A percentile compares a stretch with the other conserved stretches of the same genome.
phyloP scores from a whole-genome alignment of 1,140 invertebrate genomes.

The Dufourea novaeangliae region DNA sequence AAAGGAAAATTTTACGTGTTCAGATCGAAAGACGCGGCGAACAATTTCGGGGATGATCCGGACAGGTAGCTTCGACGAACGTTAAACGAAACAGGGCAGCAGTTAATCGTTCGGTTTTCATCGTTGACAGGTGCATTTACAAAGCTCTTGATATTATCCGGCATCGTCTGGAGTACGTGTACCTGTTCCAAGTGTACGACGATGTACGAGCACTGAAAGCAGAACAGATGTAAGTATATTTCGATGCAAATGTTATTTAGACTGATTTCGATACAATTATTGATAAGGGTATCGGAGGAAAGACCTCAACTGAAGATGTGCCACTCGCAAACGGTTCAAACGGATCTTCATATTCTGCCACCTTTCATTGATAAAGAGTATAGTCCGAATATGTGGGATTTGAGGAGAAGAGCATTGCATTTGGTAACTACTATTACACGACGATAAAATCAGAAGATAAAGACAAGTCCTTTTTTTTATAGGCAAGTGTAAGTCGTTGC shows the following conservation, averaged over 20 bases:
- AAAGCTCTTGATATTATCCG: conserved; percentile 82
- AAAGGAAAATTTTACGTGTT: conserved; percentile 83
- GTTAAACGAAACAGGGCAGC: conserved; percentile 1
- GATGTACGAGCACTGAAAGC: conserved; percentile 80
- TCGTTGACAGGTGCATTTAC: conserved; percentile 81
- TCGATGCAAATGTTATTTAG: conserved; percentile 31
- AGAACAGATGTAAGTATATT: conserved; percentile 67
- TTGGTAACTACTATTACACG: conserved; percentile 81
- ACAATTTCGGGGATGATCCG: conserved; percentile 83
- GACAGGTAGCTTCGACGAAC: conserved; percentile 78
- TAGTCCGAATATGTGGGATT: conserved; percentile 90
- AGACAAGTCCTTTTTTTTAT: conserved; percentile 36
- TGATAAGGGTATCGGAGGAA: conserved; percentile 54
- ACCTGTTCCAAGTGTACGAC: conserved; percentile 83
- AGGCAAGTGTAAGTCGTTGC: conserved; percentile 84
- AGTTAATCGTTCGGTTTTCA: neutral
- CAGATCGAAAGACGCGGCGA: conserved; percentile 82
- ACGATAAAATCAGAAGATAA: neutral
- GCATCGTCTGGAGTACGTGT: conserved; percentile 83
- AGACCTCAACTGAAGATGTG: conserved; percentile 52
- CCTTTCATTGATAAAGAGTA: conserved; percentile 86
- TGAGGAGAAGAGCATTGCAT: conserved; percentile 86
- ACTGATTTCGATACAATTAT: conserved; percentile 13
- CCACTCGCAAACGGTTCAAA: conserved; percentile 86
- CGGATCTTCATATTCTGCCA: conserved; percentile 85